Evolutionary conservation across 2,888 invertebrate genomes (phyloP), one percentile per base, ranked within the genome.

Genomic region (Callimorpha dominula): DNA sequence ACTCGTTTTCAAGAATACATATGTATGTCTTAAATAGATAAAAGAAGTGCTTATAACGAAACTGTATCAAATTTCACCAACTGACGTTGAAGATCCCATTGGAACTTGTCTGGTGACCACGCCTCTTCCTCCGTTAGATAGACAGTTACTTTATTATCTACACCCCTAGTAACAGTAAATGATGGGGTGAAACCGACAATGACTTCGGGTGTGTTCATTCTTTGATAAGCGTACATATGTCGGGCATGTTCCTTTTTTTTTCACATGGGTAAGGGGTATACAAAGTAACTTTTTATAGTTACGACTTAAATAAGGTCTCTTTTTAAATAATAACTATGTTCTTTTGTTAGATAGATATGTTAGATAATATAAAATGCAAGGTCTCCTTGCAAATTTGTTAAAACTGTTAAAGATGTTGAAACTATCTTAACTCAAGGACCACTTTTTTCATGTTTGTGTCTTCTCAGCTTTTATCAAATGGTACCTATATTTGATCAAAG

Each of bases 111-210:
- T 87, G 89, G 87, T 86, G 85, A 89, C 93, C 94, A 93, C 95
- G 94, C 95, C 95, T 92, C 93, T 95, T 95, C 95, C 94, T 91
- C 86, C 78, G 80, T 70, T 81, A 85, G 85, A 86, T 88, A 88
- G 81, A 92, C 95, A 93, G 93, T 93, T 93, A 91, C 84, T 78
- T 85, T 78, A 81, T 90, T 89, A 89, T 83, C 82, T 85, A 85
- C 88, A 87, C 89, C 88, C 88, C 84, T 86, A 75, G 64, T 78
- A 87, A 87, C 86, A 83, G 85, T 85, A 82, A 80, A 78, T 69
- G 71, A 78, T 79, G 74, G 86, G 83, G 81, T 81, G 76, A 72
- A 40, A 74, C 50, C 65, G 50, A 81, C 81, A 84, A 84, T 75
- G 67, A 43, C 43, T 62, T 71, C 5, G 79, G 71, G 7, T 74